These are phyloP conservation scores for Silurus asotus DNA, from an alignment of 2,113 vertebrate species.

Conservation along the genomic window DNA sequence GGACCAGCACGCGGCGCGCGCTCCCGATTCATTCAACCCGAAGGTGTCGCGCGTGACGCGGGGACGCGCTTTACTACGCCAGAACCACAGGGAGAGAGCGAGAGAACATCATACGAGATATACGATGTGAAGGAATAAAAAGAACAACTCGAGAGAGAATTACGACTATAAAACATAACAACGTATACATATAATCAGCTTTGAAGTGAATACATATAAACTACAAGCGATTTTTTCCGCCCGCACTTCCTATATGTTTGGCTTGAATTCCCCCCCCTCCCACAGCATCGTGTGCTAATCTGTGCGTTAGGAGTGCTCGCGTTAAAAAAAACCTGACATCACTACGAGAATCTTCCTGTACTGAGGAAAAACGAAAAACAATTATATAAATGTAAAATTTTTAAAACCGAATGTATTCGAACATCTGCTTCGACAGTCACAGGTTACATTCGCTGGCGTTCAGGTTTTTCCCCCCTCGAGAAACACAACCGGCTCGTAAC, in stretches of 20 bases:
- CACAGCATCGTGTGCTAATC: slow-evolving; percentile 15
- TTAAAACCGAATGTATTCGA: not conserved
- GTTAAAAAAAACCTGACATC: not conserved
- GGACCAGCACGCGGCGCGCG: slow-evolving; percentile 47
- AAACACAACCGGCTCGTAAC: slow-evolving; percentile 4
- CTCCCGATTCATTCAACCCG: slow-evolving; percentile 62
- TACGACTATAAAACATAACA: not conserved
- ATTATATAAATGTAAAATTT: not conserved
- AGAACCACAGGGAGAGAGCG: slow-evolving; percentile 32
- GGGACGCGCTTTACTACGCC: slow-evolving; percentile 65
- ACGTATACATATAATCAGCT: not conserved
- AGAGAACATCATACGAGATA: slow-evolving; percentile 32
- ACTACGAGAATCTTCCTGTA: not conserved
- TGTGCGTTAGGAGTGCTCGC: not conserved
- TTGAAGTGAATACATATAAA: not conserved
- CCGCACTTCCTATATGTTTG: slow-evolving; percentile 49
- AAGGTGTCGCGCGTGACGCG: slow-evolving; percentile 58
- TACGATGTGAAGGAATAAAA: not conserved
- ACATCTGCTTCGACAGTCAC: not conserved
- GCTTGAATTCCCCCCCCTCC: slow-evolving; percentile 12
- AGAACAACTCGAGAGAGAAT: not conserved
- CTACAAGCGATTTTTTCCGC: slow-evolving; percentile 1
- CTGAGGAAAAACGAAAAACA: not conserved
- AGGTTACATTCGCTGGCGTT: not conserved
- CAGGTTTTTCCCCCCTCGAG: not conserved